Evolutionary conservation across 2,113 vertebrate species (phyloP).

Genomic region (Dendropsophus ebraccatus): DNA sequence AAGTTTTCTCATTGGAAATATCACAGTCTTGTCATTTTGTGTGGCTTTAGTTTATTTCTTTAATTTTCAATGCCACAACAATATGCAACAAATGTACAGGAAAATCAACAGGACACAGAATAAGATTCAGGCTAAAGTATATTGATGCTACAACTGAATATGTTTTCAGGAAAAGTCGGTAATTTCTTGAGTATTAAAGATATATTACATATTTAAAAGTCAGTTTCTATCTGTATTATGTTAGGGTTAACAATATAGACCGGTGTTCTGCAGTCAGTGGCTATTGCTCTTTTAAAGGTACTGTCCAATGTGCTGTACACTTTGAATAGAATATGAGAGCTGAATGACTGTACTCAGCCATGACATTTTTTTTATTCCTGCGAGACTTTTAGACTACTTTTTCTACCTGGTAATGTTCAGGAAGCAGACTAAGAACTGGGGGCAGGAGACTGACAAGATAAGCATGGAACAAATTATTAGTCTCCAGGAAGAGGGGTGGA

Average conservation of each 20-base stretch:
- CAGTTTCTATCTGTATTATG: not conserved
- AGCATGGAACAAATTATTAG: no score
- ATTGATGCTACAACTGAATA: not conserved
- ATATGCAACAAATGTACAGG: not conserved
- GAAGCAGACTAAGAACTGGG: no score
- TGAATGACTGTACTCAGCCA: not conserved
- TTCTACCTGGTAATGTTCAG: no score
- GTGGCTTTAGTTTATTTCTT: not conserved
- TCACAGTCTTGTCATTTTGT: not conserved
- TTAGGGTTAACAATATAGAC: not conserved
- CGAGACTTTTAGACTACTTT: no score
- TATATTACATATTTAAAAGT: not conserved
- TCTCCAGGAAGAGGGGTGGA: no score
- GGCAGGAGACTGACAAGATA: no score
- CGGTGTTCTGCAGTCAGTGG: not conserved
- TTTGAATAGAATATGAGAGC: no score
- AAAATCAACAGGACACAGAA: not conserved
- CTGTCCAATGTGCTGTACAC: not conserved
- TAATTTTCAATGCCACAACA: not conserved
- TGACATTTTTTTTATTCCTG: no score
- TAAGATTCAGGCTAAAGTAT: not conserved
- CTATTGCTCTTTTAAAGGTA: not conserved
- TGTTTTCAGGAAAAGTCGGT: not conserved
- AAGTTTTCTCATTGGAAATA: no score
- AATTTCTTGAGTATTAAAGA: not conserved